A percentile compares a stretch with the other conserved stretches of the same genome.
Conservation (phyloP, 2,888 invertebrate species). For the Omphaloscelis lunosa region DNA sequence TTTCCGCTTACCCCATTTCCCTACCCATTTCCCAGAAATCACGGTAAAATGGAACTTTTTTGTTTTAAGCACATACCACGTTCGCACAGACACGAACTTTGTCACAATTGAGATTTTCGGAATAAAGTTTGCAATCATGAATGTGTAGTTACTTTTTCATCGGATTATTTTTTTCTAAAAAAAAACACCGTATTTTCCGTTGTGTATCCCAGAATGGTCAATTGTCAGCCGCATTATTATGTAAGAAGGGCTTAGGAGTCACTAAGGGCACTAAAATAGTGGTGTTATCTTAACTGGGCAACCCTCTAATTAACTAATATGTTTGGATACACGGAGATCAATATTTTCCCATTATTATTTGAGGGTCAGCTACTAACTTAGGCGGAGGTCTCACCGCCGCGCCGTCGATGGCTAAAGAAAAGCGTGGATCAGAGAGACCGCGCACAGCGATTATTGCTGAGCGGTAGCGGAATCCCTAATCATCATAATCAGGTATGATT, state of each 20-base stretch:
- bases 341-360: slow-evolving; percentile 23
- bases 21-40: too few relatives aligned
- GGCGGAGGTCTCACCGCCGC: background rate
- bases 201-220: background rate
- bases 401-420: background rate
- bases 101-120: background rate
- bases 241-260: background rate
- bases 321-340: slow-evolving; percentile 17
- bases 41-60: too few relatives aligned
- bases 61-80: background rate
- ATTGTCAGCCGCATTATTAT: background rate
- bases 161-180: too few relatives aligned
- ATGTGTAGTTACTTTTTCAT: background rate
- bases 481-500: too few relatives aligned
- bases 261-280: background rate
- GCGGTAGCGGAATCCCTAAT: background rate
- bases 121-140: background rate
- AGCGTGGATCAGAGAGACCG: background rate
- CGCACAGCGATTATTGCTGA: background rate
- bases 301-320: slow-evolving; percentile 20
- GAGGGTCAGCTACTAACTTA: background rate
- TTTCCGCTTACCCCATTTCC: background rate
- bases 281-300: background rate
- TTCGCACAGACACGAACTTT: background rate
- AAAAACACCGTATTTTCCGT: too few relatives aligned